A percentile compares a stretch with the other conserved stretches of the same genome.
phyloP scores from a whole-genome alignment of 2,797 vertebrate genomes.

The Scolopax rusticola region DNA sequence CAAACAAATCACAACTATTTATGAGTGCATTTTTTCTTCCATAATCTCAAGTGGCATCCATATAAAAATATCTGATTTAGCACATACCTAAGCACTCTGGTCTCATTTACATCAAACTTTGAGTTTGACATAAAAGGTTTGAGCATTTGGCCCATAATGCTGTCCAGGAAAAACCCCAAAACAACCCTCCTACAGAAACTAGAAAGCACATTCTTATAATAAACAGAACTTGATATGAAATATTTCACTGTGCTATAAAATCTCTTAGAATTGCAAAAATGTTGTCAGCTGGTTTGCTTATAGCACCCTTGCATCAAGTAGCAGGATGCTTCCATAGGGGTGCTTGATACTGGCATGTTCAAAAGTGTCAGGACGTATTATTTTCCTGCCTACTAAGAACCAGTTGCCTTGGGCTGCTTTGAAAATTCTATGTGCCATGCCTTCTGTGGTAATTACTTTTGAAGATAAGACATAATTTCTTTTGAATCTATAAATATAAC shows the following conservation, averaged over 20 bases:
- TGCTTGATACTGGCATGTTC: neutral
- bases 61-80: slow-evolving; percentile 25
- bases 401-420: neutral
- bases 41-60: neutral
- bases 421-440: neutral
- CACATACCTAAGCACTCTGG: neutral
- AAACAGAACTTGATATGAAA: neutral
- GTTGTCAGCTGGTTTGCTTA: neutral
- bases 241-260: neutral
- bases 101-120: neutral
- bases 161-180: neutral
- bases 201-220: neutral
- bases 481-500: neutral
- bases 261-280: neutral
- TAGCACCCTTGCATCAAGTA: neutral
- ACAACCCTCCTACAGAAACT: neutral
- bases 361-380: fast-evolving
- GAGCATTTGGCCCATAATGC: neutral
- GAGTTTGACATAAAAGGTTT: neutral
- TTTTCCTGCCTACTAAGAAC: neutral
- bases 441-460: neutral
- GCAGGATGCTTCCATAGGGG: fast-evolving
- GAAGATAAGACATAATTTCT: neutral
- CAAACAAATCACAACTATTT: slow-evolving; percentile 43
- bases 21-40: neutral